A percentile compares a stretch with the other conserved stretches of the same genome.
phyloP scores from a whole-genome alignment of 2,888 invertebrate genomes.

The Tolmerus cingulatus region DNA sequence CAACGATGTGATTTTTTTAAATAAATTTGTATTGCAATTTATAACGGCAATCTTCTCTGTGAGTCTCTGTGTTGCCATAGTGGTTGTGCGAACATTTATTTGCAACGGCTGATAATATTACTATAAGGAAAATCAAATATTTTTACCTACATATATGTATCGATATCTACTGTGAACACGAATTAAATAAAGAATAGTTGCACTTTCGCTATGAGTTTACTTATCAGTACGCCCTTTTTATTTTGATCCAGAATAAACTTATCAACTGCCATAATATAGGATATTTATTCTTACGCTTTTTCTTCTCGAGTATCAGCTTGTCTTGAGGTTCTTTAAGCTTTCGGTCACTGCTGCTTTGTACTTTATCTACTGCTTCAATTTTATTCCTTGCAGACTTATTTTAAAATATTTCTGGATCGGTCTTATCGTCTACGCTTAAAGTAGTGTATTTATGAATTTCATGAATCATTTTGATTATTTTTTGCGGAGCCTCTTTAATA shows the following conservation, averaged over 20 bases:
- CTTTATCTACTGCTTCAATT: background rate
- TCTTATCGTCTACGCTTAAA: background rate
- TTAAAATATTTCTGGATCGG: background rate
- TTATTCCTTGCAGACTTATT: background rate
- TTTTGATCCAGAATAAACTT: background rate
- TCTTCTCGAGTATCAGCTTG: background rate
- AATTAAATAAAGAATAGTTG: background rate
- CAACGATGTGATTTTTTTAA: conserved; percentile 15
- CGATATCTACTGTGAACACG: background rate
- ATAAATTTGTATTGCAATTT: background rate
- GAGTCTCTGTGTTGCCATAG: background rate
- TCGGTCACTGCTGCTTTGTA: too few species aligned
- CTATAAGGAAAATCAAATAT: background rate
- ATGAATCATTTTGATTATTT: background rate
- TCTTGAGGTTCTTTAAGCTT: background rate
- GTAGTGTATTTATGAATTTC: background rate
- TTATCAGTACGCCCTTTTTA: background rate
- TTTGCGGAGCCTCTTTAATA: background rate
- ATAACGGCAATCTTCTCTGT: background rate
- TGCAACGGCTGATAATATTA: background rate
- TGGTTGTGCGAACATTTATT: background rate
- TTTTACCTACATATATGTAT: background rate
- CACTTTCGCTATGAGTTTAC: background rate
- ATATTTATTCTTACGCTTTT: background rate
- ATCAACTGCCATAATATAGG: background rate